These are phyloP conservation scores for Serranus cabrilla DNA, from an alignment of 2,797 vertebrate genomes.

Conservation along the genomic window DNA sequence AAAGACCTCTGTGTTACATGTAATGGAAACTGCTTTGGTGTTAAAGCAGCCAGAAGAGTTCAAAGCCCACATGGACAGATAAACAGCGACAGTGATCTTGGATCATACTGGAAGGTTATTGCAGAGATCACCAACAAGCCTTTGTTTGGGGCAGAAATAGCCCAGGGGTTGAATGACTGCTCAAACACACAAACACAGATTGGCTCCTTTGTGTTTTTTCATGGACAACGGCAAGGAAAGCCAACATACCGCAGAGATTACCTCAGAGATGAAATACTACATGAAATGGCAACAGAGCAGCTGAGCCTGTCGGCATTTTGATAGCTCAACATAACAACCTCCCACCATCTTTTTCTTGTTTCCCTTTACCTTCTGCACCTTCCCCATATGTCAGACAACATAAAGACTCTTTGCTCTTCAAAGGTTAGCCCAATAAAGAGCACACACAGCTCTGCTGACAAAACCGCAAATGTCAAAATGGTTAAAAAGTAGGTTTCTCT, in stretches of 20 bases:
- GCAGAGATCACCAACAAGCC: slow-evolving; percentile 52
- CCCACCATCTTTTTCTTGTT: slow-evolving; percentile 50
- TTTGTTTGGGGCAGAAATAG: slow-evolving; percentile 60
- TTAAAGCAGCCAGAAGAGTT: slow-evolving; percentile 33
- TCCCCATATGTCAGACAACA: slow-evolving; percentile 67
- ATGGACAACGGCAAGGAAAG: slow-evolving; percentile 39
- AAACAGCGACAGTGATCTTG: slow-evolving; percentile 41
- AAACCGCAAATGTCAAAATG: slow-evolving; percentile 72
- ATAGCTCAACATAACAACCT: slow-evolving; percentile 62
- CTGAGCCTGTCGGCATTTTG: slow-evolving; percentile 59
- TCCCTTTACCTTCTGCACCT: slow-evolving; percentile 39
- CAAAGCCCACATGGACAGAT: slow-evolving; percentile 41
- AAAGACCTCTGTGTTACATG: slow-evolving; percentile 1
- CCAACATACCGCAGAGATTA: slow-evolving; percentile 57
- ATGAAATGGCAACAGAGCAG: slow-evolving; percentile 68
- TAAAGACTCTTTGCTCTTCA: slow-evolving; percentile 63
- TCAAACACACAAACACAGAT: slow-evolving; percentile 63
- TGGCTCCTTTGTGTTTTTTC: slow-evolving; percentile 55
- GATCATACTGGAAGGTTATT: slow-evolving; percentile 49
- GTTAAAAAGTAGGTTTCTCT: slow-evolving; percentile 61
- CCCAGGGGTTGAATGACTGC: slow-evolving; percentile 55
- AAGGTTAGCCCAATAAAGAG: slow-evolving; percentile 77
- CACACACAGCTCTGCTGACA: slow-evolving; percentile 50
- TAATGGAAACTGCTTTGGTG: slow-evolving; percentile 21
- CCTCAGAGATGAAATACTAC: slow-evolving; percentile 67